These are phyloP conservation scores for Fragum whitleyi DNA, from an alignment of 2,888 invertebrate species.

Conservation along the genomic window DNA sequence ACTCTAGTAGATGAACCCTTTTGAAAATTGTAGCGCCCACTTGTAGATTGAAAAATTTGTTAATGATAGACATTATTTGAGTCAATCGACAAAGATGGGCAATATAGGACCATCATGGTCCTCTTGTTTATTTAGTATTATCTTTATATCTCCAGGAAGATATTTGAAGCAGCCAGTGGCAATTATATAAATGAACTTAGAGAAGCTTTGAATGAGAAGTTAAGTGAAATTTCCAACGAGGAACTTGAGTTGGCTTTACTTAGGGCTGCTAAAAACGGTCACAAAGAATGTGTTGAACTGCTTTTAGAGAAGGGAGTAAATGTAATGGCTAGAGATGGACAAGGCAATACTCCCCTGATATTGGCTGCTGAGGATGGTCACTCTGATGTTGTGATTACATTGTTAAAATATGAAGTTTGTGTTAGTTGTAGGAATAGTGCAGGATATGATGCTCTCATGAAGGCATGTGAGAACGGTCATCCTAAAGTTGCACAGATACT, in stretches of 20 bases:
- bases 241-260: conserved; percentile 59
- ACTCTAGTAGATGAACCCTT: too few species aligned
- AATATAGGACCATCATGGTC: too few species aligned
- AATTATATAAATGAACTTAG: conserved; percentile 41
- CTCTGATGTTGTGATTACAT: conserved; percentile 32
- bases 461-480: conserved; percentile 55
- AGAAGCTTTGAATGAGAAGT: conserved; percentile 47
- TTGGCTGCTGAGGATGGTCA: conserved; percentile 54
- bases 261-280: conserved; percentile 51
- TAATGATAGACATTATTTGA: too few species aligned
- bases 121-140: too few species aligned
- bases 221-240: conserved; percentile 40
- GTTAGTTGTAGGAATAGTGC: conserved; percentile 48
- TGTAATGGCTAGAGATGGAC: conserved; percentile 48
- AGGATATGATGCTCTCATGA: conserved; percentile 58
- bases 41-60: too few species aligned
- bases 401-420: conserved; percentile 41
- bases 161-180: conserved; percentile 60
- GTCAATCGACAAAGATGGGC: too few species aligned
- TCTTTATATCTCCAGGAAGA: conserved; percentile 31
- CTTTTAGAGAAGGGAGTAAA: conserved; percentile 43
- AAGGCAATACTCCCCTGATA: conserved; percentile 55
- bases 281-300: conserved; percentile 50
- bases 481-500: conserved; percentile 44
- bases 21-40: too few species aligned